These are phyloP conservation scores for Eretmochelys imbricata DNA, from an alignment of 2,113 vertebrate species.

Conservation along the genomic window DNA sequence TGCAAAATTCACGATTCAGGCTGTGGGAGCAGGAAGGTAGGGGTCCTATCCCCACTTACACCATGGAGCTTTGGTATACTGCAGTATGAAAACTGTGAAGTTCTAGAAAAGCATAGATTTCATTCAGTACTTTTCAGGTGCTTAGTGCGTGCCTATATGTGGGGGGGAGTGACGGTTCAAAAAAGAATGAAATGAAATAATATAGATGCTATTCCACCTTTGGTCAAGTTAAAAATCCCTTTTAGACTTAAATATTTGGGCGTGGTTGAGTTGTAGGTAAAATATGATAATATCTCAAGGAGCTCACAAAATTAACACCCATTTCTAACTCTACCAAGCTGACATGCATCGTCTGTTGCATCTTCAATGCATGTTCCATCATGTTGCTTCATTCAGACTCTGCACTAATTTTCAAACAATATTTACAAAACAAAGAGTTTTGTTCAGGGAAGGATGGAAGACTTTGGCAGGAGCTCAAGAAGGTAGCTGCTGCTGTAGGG, in stretches of 20 bases:
- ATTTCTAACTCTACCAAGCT: conserved; percentile 65
- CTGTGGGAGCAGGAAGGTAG: neutral
- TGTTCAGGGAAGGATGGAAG: neutral
- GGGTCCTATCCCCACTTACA: neutral
- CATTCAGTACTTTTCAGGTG: neutral
- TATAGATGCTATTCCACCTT: neutral
- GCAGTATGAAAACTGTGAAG: neutral
- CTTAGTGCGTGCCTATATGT: neutral
- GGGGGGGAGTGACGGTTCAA: neutral
- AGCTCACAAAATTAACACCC: conserved; percentile 69
- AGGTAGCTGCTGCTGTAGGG: neutral
- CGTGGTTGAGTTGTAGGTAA: neutral
- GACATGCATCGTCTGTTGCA: conserved; percentile 37
- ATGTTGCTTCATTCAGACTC: neutral
- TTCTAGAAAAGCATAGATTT: neutral
- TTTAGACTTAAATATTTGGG: neutral
- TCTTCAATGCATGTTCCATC: conserved; percentile 6
- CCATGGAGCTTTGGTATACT: neutral
- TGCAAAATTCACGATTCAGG: neutral
- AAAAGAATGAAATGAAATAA: neutral
- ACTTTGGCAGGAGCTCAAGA: neutral
- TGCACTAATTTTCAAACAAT: neutral
- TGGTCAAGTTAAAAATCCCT: neutral
- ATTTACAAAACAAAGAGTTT: neutral
- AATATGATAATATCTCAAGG: conserved; percentile 66